Conservation (phyloP, 2,113 vertebrate genomes). For the Pampusana beccarii region DNA sequence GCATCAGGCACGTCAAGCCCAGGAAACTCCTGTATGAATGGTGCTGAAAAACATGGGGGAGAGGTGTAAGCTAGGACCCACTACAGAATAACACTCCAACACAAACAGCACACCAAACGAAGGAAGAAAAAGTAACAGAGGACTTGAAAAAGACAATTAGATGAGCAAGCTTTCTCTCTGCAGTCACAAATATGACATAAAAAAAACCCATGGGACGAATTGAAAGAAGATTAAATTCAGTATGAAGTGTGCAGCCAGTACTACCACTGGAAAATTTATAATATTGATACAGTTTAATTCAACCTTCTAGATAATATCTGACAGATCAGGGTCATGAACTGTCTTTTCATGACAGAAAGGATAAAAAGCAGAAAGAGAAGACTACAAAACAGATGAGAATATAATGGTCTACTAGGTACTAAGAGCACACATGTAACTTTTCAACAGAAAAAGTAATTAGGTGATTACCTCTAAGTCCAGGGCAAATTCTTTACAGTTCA, state of each 20-base stretch:
- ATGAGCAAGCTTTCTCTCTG: background rate
- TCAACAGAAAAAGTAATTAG: background rate
- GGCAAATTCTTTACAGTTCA: conserved; percentile 86
- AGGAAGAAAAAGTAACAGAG: background rate
- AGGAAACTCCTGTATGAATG: conserved; percentile 96
- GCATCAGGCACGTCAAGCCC: conserved; percentile 93
- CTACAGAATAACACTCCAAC: background rate
- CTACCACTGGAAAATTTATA: background rate
- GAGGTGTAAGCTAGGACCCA: background rate
- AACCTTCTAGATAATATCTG: background rate
- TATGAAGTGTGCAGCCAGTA: background rate
- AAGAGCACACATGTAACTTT: background rate
- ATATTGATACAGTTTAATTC: background rate
- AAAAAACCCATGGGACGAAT: background rate
- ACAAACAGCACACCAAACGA: background rate
- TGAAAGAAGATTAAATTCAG: background rate
- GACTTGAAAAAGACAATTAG: background rate
- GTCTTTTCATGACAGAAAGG: background rate
- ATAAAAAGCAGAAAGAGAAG: background rate
- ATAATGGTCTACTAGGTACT: background rate
- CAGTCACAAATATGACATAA: background rate
- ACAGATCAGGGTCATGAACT: background rate
- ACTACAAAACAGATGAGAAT: background rate
- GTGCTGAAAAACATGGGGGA: conserved; percentile 74
- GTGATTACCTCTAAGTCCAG: conserved; percentile 91